Evolutionary conservation across 2,797 vertebrate species (phyloP), one percentile per base, ranked within the genome.

Genomic region (Ciconia nigra): DNA sequence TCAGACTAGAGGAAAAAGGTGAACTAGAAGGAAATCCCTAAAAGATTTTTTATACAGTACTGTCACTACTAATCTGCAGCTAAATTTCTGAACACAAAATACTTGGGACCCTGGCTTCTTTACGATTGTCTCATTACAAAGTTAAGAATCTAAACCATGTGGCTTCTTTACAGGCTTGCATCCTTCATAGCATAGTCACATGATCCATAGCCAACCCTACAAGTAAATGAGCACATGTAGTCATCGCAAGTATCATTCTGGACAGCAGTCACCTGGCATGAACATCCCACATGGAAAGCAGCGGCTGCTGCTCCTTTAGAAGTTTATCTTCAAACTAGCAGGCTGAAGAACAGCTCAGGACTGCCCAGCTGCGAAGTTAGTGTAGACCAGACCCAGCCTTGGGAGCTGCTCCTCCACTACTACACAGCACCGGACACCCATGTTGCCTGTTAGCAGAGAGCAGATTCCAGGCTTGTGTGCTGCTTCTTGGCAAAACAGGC

Each of bases 361-460:
- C 14, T 11, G 35, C n/a, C 63, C 47, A 39, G 35, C 29, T 41
- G 31, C 29, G 29, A 26, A 46, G 19, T 35, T 35, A n/a, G 7
- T 3, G 11, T 17, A 26, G 41, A 21, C 28, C 41, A 61, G 14
- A 11, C 4, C 10, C 58, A 59, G 54, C 16, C 25, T 13, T 44
- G 13, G 25, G 46, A 72, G 49, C 35, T 65, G n/a, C 24, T 51
- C 28, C 47, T 74, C 37, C 49, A 8, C 8, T 19, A 3, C 33
- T 11, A 10, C 13, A 7, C 22, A 46, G 51, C 57, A 29, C 10
- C 7, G 2, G 51, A 33, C 37, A 18, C 18, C 9, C 4, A 0
- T 0, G 5, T 1, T 51, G 33, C 9, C 16, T 0, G 1, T 8
- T 42, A 84, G 37, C 35, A 78, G 20, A 31, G 24, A 74, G 35